These are phyloP conservation scores for Leptoteleia sp. DNA, from an alignment of 1,140 invertebrate species.

Conservation along the genomic window DNA sequence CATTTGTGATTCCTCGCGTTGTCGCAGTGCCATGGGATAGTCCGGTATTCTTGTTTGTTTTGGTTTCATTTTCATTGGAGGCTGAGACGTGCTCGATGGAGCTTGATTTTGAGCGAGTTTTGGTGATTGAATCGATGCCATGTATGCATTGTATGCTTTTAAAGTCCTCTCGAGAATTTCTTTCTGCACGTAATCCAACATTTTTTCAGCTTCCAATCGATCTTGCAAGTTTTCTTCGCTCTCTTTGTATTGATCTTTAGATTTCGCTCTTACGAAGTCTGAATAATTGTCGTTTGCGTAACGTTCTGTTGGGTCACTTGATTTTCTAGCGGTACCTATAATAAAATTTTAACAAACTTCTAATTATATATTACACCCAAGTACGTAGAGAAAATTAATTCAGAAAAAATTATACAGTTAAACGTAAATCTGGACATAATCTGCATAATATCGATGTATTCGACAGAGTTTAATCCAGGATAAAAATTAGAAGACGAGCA, in stretches of 20 bases:
- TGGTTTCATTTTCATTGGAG: slow-evolving; percentile 6
- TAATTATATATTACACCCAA: too few relatives aligned
- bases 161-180: slow-evolving; percentile 73
- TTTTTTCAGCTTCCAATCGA: slow-evolving; percentile 71
- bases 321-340: slow-evolving; percentile 33
- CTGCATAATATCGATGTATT: too few relatives aligned
- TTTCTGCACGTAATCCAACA: slow-evolving; percentile 77
- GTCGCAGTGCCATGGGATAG: slow-evolving; percentile 40
- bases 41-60: slow-evolving; percentile 52
- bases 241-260: slow-evolving; percentile 8
- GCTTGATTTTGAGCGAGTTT: too few relatives aligned
- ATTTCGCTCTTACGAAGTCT: slow-evolving; percentile 13
- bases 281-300: slow-evolving; percentile 15
- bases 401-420: too few relatives aligned
- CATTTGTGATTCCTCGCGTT: slow-evolving; percentile 24
- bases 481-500: too few relatives aligned
- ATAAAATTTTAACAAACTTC: too few relatives aligned
- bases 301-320: slow-evolving; percentile 7
- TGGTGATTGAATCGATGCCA: slow-evolving; percentile 66
- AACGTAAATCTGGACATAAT: too few relatives aligned
- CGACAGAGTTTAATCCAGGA: too few relatives aligned
- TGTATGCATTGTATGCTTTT: slow-evolving; percentile 75
- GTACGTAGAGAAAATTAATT: too few relatives aligned
- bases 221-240: slow-evolving; percentile 16
- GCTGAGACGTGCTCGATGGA: not conserved